A percentile compares a stretch with the other conserved stretches of the same genome.
Evolutionary conservation across 2,113 vertebrate genomes (phyloP).

Genomic region (Petaurus breviceps): DNA sequence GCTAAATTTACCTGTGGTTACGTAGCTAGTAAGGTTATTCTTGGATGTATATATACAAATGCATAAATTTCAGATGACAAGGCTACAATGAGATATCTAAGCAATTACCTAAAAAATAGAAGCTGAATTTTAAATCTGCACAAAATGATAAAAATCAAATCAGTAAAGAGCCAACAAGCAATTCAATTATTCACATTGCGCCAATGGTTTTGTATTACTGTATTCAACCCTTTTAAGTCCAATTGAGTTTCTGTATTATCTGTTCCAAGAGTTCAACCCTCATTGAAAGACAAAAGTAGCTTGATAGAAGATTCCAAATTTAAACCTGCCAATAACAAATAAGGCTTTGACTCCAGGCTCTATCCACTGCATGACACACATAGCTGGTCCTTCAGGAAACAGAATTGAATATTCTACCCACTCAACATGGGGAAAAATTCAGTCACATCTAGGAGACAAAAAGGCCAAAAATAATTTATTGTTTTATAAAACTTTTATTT

Average conservation of each 20-base stretch:
- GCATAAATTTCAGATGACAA: too few species aligned
- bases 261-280: not conserved
- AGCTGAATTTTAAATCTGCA: not conserved
- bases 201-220: not conserved
- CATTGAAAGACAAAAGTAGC: not conserved
- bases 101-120: not conserved
- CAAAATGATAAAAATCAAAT: not conserved
- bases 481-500: not conserved
- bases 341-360: not conserved
- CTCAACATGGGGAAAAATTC: not conserved
- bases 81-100: not conserved
- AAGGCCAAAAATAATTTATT: not conserved
- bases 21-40: too few species aligned
- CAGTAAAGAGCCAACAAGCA: not conserved
- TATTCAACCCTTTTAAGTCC: not conserved
- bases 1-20: not conserved
- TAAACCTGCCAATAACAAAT: not conserved
- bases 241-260: not conserved
- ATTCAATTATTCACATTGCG: not conserved
- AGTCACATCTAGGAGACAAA: not conserved
- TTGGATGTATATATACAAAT: too few species aligned
- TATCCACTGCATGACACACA: not conserved
- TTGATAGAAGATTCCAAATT: not conserved
- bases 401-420: not conserved
- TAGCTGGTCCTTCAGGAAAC: not conserved